Conservation (phyloP, 2,888 invertebrate genomes). For the Dusona sp. region DNA sequence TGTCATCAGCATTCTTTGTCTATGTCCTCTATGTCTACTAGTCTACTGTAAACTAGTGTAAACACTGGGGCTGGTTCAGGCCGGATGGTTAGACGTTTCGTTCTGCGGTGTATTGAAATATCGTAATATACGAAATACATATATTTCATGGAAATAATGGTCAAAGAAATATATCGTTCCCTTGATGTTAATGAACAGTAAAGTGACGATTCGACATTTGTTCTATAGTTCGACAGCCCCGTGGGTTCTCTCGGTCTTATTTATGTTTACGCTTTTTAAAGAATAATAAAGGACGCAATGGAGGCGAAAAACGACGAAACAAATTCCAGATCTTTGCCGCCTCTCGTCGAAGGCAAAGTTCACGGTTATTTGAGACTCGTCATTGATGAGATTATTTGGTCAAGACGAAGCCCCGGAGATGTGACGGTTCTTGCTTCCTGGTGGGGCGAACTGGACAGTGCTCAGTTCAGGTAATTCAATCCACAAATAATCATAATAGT, state of each 20-base stretch:
- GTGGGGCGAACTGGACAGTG: slow-evolving; percentile 83
- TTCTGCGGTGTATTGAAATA: neutral
- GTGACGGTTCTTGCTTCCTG: slow-evolving; percentile 80
- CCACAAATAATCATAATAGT: slow-evolving; percentile 7
- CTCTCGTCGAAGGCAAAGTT: slow-evolving; percentile 82
- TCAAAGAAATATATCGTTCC: slow-evolving; percentile 4
- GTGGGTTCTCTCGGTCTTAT: slow-evolving; percentile 6
- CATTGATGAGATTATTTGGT: slow-evolving; percentile 82
- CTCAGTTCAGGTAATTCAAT: slow-evolving; percentile 80
- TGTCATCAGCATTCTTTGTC: neutral
- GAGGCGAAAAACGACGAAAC: slow-evolving; percentile 75
- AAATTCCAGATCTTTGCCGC: slow-evolving; percentile 79
- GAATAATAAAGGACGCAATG: slow-evolving; percentile 70
- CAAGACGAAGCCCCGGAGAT: slow-evolving; percentile 77
- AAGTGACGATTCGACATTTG: slow-evolving; percentile 28
- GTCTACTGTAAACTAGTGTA: neutral
- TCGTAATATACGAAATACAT: neutral
- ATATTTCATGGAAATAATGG: slow-evolving; percentile 25
- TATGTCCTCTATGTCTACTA: neutral
- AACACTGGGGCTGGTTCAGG: neutral
- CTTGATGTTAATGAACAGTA: neutral
- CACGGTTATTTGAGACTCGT: slow-evolving; percentile 80
- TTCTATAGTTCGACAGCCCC: slow-evolving; percentile 5
- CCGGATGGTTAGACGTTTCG: neutral
- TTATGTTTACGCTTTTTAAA: neutral